Percentiles rank a stretch among this genome's conserved stretches.
Evolutionary conservation across 2,113 vertebrate species (phyloP).

Genomic region (Lophura nycthemera): DNA sequence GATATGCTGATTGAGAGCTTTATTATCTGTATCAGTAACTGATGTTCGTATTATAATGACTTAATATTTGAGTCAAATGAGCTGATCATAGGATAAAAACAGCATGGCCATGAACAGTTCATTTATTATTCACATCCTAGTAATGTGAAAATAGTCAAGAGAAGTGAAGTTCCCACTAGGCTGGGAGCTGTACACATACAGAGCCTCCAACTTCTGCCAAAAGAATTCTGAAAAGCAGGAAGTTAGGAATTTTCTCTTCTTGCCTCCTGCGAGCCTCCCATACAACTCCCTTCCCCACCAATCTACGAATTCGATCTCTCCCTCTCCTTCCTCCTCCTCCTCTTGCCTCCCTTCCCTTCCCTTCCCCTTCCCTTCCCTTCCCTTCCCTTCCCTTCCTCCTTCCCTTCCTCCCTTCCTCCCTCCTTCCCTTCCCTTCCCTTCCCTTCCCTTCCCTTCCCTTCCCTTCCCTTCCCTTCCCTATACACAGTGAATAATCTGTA

Average conservation of each 20-base stretch:
- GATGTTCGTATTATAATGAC: neutral
- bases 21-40: neutral
- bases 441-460: no score
- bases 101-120: neutral
- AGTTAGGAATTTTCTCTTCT: neutral
- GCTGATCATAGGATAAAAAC: neutral
- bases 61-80: neutral
- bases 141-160: neutral
- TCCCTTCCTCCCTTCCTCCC: no score
- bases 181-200: neutral
- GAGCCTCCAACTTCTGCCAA: neutral
- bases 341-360: no score
- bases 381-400: no score
- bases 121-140: neutral
- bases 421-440: no score
- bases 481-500: neutral
- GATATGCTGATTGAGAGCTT: neutral
- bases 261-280: no score
- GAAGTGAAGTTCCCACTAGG: neutral
- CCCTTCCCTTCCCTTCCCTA: no score
- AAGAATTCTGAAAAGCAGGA: neutral
- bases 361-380: no score
- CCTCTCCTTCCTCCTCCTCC: no score
- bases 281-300: no score
- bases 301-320: no score